phyloP scores from a whole-genome alignment of 2,888 invertebrate species.

The Polymixis lichenea region DNA sequence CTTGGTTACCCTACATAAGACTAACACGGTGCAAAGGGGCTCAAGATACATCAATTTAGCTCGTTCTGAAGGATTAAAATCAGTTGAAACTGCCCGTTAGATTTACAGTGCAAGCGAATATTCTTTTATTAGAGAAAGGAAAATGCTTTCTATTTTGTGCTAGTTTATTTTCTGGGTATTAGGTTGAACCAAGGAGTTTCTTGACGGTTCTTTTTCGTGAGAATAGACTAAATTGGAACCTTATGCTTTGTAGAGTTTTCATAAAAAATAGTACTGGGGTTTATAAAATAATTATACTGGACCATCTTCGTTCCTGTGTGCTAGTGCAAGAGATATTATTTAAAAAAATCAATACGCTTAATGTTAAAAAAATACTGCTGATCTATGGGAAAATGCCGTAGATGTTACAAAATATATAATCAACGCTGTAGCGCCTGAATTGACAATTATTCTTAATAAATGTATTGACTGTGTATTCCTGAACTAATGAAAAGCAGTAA shows the following conservation, averaged over 20 bases:
- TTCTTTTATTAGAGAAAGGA: not conserved
- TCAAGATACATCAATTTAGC: slow-evolving; percentile 49
- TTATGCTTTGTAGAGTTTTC: not conserved
- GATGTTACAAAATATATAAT: no score
- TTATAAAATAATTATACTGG: not conserved
- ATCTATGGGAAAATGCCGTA: no score
- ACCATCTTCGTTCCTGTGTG: not conserved
- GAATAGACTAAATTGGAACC: not conserved
- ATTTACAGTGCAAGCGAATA: slow-evolving; percentile 25
- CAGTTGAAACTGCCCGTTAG: slow-evolving; percentile 18
- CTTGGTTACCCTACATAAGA: slow-evolving; percentile 16
- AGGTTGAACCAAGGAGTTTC: not conserved
- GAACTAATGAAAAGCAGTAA: no score
- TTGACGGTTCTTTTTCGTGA: not conserved
- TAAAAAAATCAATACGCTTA: no score
- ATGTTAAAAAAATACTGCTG: no score
- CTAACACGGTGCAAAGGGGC: slow-evolving; percentile 8
- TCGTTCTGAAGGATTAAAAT: slow-evolving; percentile 49
- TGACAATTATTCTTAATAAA: no score
- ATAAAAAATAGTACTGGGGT: no score
- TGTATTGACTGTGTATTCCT: no score
- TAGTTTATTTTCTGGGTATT: slow-evolving; percentile 4
- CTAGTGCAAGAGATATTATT: no score
- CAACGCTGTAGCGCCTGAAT: no score
- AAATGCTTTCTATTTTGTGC: slow-evolving; percentile 22